Evolutionary conservation across 2,888 invertebrate species (phyloP), one percentile per base, ranked within the genome.

Genomic region (Sturmia bella): DNA sequence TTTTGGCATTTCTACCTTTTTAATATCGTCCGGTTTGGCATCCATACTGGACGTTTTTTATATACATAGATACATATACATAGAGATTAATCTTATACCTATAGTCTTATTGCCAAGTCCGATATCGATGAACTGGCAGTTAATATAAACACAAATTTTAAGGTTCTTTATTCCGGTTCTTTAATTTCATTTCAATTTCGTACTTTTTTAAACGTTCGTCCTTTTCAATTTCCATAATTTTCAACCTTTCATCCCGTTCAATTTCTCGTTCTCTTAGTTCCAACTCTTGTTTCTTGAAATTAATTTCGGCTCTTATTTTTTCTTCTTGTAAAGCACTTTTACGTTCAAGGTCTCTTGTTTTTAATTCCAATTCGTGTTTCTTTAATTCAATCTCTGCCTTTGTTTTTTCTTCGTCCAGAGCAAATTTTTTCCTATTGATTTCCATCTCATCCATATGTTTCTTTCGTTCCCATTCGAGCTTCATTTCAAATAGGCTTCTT

Each of bases 401-500:
- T 27, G 27, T 27, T 27, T 27, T 27, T 27, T 27, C 27, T 27
- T 27, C 27, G 6, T 80, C 48, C 37, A 75, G 64, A 41, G 70
- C 32, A 24, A 76, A 12, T 66, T 21, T 70, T 70, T 59, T 76
- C 59, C 63, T 70, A 70, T 66, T 70, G 3, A 75, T 37, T 15
- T 32, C 7, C 3, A 66, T 1, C 43, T 75, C 70, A 17, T 69
- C 52, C 24, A 70, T 15, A 41, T 77, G 72, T 39, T 45, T 73
- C 54, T 63, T 63, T 50, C 56, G 76, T 68, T 73, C 69, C 48
- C 68, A 76, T 48, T 75, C 70, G 1, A 80, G 45, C 24, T 75
- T 80, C 13, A 52, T 17, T 32, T 75, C 70, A 32, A 68, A 19
- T 21, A 61, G 27, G 9, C 57, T 21, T 6, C 52, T 66, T 15